Evolutionary conservation across 2,113 vertebrate species (phyloP).

Genomic region (Gambusia holbrooki): DNA sequence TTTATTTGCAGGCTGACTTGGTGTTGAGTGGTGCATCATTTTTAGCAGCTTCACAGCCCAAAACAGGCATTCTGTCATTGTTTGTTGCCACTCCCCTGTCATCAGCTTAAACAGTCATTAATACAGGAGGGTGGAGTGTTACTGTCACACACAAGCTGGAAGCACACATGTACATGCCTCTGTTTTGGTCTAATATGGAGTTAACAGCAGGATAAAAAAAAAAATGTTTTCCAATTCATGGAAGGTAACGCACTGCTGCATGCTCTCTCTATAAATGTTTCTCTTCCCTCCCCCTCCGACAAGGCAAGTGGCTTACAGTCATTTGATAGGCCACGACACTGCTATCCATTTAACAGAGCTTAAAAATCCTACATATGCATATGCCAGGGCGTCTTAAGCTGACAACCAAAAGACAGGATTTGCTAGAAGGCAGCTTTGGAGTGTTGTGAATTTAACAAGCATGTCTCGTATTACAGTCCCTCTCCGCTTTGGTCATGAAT

Average conservation of each 20-base stretch:
- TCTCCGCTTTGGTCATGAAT: conserved; percentile 81
- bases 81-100: conserved; percentile 77
- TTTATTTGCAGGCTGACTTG: conserved; percentile 66
- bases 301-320: conserved; percentile 76
- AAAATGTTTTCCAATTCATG: conserved; percentile 34
- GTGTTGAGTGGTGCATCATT: conserved; percentile 62
- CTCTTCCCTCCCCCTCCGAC: conserved; percentile 2
- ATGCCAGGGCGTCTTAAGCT: conserved; percentile 79
- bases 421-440: conserved; percentile 80
- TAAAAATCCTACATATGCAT: conserved; percentile 82
- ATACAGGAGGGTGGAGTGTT: conserved; percentile 56
- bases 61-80: conserved; percentile 77
- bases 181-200: conserved; percentile 56
- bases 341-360: conserved; percentile 84
- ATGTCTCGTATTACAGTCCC: conserved; percentile 79
- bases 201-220: conserved; percentile 40
- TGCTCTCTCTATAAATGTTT: conserved; percentile 40
- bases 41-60: conserved; percentile 57
- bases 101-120: conserved; percentile 69
- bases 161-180: conserved; percentile 54
- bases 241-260: conserved; percentile 52
- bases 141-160: conserved; percentile 60
- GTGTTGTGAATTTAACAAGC: conserved; percentile 85
- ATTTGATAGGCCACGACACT: conserved; percentile 80
- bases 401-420: conserved; percentile 79